A percentile compares a stretch with the other conserved stretches of the same genome.
Conservation (phyloP, 2,888 invertebrate genomes). For the Tromatobia lineatoria region DNA sequence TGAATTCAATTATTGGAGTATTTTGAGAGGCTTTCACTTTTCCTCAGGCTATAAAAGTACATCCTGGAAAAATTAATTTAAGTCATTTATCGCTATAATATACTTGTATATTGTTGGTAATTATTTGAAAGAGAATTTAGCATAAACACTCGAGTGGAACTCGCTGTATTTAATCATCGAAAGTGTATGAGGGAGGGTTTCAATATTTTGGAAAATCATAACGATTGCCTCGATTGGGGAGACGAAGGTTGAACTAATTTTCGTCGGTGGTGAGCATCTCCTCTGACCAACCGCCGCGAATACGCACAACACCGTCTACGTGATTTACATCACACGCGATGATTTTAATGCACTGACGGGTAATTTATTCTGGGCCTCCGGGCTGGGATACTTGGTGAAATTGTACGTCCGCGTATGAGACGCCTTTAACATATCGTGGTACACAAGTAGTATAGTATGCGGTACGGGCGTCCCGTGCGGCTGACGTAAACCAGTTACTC, state of each 20-base stretch:
- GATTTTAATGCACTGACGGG: constrained; percentile 27
- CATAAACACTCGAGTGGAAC: background rate
- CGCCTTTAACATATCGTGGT: constrained; percentile 32
- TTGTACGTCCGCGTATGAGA: constrained; percentile 43
- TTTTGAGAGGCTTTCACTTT: background rate
- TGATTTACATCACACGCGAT: constrained; percentile 65
- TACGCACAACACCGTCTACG: constrained; percentile 45
- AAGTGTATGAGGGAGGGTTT: background rate
- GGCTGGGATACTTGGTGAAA: constrained; percentile 52
- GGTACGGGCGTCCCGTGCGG: constrained; percentile 45
- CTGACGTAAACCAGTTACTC: constrained; percentile 74
- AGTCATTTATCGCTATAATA: background rate
- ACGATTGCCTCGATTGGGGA: constrained; percentile 35
- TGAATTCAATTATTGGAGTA: background rate
- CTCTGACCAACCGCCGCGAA: background rate
- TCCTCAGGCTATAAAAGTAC: background rate
- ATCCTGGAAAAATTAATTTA: background rate
- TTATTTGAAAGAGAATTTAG: background rate
- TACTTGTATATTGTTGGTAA: background rate
- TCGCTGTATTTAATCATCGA: background rate
- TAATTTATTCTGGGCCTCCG: constrained; percentile 30
- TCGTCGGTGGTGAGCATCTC: background rate
- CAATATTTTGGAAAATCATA: constrained; percentile 34
- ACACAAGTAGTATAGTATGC: constrained; percentile 52
- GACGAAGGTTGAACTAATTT: constrained; percentile 37